Conservation (phyloP, 2,113 vertebrate species). For the Tenebrosternarchus preto region DNA sequence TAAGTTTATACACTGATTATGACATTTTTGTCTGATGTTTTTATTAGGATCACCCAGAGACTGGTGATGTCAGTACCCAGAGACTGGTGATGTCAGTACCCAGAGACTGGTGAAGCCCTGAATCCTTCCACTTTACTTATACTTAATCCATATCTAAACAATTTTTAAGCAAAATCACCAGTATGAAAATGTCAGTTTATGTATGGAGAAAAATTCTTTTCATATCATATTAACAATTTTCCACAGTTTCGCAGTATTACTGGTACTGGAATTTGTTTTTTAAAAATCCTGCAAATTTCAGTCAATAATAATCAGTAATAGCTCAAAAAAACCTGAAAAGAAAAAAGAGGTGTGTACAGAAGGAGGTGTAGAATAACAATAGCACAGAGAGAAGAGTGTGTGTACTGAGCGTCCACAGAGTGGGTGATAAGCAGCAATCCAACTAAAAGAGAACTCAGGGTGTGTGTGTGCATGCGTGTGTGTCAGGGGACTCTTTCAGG, state of each 20-base stretch:
- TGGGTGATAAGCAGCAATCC: slow-evolving; percentile 28
- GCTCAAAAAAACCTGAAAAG: background rate
- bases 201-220: background rate
- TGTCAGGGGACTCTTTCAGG: slow-evolving; percentile 31
- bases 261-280: background rate
- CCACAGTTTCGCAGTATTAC: no score
- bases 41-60: no score
- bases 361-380: slow-evolving; percentile 16
- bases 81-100: no score
- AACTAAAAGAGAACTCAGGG: slow-evolving; percentile 17
- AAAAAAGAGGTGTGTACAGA: background rate
- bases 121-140: background rate
- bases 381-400: background rate
- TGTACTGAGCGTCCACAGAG: slow-evolving; percentile 1
- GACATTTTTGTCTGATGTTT: no score
- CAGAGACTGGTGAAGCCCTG: no score
- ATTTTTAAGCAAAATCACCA: background rate
- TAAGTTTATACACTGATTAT: background rate
- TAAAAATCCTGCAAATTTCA: background rate
- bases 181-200: background rate
- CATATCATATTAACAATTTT: background rate
- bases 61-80: no score
- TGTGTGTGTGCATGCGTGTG: background rate
- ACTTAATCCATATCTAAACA: no score
- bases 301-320: background rate